Evolutionary conservation across 2,888 invertebrate genomes (phyloP).

Genomic region (Rhodophaea formosa): DNA sequence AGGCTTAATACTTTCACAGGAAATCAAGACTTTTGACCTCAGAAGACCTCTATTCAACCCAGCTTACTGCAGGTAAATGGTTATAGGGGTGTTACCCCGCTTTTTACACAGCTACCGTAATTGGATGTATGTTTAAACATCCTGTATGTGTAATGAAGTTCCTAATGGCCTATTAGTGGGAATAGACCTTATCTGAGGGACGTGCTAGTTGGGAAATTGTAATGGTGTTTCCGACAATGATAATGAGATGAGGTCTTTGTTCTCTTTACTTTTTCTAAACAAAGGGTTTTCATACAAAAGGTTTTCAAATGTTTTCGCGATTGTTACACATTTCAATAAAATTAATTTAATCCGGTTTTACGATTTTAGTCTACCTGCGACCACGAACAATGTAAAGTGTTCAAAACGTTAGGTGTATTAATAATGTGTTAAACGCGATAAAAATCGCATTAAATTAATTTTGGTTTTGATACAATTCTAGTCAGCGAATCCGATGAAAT

Average conservation of each 20-base stretch:
- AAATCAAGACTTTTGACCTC: background rate
- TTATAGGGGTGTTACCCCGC: constrained; percentile 3
- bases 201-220: background rate
- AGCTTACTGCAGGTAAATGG: background rate
- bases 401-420: too few species aligned
- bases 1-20: background rate
- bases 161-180: constrained; percentile 11
- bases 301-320: too few species aligned
- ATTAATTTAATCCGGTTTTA: too few species aligned
- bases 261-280: too few species aligned
- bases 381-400: too few species aligned
- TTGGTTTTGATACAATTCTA: too few species aligned
- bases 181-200: constrained; percentile 1
- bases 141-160: constrained; percentile 1
- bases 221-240: background rate
- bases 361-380: too few species aligned
- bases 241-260: background rate
- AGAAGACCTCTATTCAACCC: background rate
- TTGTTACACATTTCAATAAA: too few species aligned
- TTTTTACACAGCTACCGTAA: constrained; percentile 9
- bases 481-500: too few species aligned
- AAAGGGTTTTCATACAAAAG: too few species aligned
- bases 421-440: too few species aligned
- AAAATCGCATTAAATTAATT: too few species aligned
- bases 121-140: constrained; percentile 12